Percentiles rank a stretch among this genome's conserved stretches.
phyloP scores from a whole-genome alignment of 1,140 invertebrate species.

The Sycobia sp. region DNA sequence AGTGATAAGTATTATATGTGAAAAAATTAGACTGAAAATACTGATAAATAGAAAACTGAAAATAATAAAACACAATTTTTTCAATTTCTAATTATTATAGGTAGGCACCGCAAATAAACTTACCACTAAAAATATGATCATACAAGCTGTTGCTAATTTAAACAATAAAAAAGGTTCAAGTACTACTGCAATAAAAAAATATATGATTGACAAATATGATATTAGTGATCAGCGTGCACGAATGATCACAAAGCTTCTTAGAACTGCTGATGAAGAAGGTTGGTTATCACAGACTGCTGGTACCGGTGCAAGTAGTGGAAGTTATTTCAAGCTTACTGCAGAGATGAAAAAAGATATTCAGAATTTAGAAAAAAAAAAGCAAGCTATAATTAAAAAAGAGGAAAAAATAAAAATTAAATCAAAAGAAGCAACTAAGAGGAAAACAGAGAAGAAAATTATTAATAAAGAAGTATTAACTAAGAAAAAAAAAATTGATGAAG shows the following conservation, averaged over 20 bases:
- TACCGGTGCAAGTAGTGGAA: not conserved
- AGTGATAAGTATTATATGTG: too few relatives aligned
- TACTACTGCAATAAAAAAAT: constrained; percentile 16
- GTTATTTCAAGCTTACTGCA: constrained; percentile 22
- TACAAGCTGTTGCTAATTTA: constrained; percentile 6
- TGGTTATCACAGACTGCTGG: constrained; percentile 17
- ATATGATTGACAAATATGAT: constrained; percentile 1
- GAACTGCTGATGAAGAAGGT: not conserved
- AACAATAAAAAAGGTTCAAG: constrained; percentile 20
- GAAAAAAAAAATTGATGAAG: not conserved
- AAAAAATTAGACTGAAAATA: too few relatives aligned
- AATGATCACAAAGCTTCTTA: constrained; percentile 5
- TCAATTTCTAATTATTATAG: too few relatives aligned
- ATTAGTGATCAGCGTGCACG: not conserved
- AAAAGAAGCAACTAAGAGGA: constrained; percentile 2
- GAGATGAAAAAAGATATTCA: not conserved
- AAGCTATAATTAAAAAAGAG: not conserved
- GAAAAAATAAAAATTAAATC: constrained; percentile 3
- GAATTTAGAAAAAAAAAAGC: not conserved
- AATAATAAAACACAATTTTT: too few relatives aligned
- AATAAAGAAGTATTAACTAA: not conserved
- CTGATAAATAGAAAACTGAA: too few relatives aligned
- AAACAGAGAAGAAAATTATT: not conserved
- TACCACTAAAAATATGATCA: constrained; percentile 30
- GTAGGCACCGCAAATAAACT: too few relatives aligned